A percentile compares a stretch with the other conserved stretches of the same genome.
Conservation (phyloP, 2,797 vertebrate species). For the Apogon talboti region DNA sequence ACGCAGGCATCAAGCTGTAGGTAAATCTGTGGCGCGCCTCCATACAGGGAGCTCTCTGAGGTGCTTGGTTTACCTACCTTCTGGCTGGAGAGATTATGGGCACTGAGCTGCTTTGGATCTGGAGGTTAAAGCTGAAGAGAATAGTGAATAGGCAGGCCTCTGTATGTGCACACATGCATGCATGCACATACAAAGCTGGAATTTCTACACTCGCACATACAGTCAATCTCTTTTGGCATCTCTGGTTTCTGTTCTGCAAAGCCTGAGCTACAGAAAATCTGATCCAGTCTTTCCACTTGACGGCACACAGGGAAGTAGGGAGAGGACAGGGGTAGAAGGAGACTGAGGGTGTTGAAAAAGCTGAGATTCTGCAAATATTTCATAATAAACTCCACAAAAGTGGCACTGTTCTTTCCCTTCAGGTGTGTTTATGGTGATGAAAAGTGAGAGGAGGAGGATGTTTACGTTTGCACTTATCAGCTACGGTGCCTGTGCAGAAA, state of each 20-base stretch:
- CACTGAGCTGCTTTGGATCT: conserved; percentile 54
- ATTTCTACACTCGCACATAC: conserved; percentile 10
- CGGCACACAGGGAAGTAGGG: conserved; percentile 25
- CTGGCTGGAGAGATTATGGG: conserved; percentile 53
- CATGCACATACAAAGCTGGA: conserved; percentile 19
- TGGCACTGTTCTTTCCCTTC: conserved; percentile 12
- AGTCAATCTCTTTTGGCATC: conserved; percentile 41
- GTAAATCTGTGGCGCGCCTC: conserved; percentile 34
- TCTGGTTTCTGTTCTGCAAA: conserved; percentile 45
- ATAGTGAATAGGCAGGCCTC: conserved; percentile 54
- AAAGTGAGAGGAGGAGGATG: conserved; percentile 27
- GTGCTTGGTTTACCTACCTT: conserved; percentile 52
- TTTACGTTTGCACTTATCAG: conserved; percentile 37
- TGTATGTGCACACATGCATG: conserved; percentile 56
- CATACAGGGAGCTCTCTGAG: conserved; percentile 39
- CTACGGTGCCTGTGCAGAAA: conserved; percentile 22
- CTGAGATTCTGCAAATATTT: conserved; percentile 34
- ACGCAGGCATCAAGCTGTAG: conserved; percentile 40
- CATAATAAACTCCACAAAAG: conserved; percentile 6
- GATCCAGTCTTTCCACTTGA: conserved; percentile 48
- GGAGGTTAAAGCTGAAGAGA: conserved; percentile 56
- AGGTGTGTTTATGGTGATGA: conserved; percentile 17
- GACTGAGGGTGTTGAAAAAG: conserved; percentile 22
- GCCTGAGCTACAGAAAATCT: conserved; percentile 39
- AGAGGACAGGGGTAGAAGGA: not conserved